phyloP scores from a whole-genome alignment of 1,140 invertebrate genomes.

The Drosophila bocqueti region DNA sequence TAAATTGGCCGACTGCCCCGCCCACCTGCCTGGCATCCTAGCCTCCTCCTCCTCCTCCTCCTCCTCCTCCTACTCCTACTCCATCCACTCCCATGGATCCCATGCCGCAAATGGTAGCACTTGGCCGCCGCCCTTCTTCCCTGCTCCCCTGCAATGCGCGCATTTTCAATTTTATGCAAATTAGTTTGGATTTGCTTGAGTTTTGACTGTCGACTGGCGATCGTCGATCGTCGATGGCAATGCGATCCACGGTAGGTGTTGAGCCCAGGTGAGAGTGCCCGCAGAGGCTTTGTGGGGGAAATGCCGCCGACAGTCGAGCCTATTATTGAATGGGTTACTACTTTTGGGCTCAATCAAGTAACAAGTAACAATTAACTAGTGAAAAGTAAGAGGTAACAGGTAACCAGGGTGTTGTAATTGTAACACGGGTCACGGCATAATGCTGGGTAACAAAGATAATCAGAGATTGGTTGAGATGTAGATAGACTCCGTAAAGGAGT shows the following conservation, averaged over 20 bases:
- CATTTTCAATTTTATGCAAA: conserved; percentile 80
- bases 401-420: conserved; percentile 5
- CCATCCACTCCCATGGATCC: conserved; percentile 12
- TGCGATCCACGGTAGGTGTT: conserved; percentile 13
- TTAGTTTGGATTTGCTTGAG: conserved; percentile 57
- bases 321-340: not conserved
- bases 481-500: not conserved
- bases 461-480: not conserved
- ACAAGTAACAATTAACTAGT: not conserved
- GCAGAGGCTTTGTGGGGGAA: conserved; percentile 16
- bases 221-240: not conserved
- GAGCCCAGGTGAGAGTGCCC: conserved; percentile 36
- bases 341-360: conserved; percentile 6
- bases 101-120: conserved; percentile 18
- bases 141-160: conserved; percentile 39
- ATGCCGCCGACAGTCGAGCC: not conserved
- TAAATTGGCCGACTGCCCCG: conserved; percentile 67
- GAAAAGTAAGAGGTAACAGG: not conserved
- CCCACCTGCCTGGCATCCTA: conserved; percentile 39
- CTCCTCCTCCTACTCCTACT: conserved; percentile 28
- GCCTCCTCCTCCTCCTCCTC: conserved; percentile 7
- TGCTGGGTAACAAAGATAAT: not conserved
- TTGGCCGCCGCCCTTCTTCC: not conserved
- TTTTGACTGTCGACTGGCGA: conserved; percentile 11
- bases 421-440: not conserved